Base-by-base conservation (phyloP, 64 coral and sea anemone species). In the Pachyseris speciosa region DNA sequence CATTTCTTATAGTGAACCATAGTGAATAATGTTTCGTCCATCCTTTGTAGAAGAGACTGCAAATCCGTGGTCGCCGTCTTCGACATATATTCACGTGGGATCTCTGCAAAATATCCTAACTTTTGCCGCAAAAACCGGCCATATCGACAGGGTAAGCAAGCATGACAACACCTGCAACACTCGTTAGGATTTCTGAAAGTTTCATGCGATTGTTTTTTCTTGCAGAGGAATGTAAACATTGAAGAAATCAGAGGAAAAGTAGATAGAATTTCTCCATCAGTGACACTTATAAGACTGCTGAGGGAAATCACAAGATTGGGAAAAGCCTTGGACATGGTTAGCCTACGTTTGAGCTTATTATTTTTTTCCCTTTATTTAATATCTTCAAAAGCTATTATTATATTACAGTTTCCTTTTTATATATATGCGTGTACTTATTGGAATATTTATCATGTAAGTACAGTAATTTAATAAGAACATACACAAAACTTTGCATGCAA, bases 1-100 rank as follows among this genome's bases (percentile, higher is more conserved):
- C 8, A 15, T 36, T 10, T 7, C 32, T 1, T 81, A n/a, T 9
- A 42, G 36, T 1, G 9, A 9, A 36, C 32, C 63, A n/a, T 9
- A 42, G 36, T 1, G 9, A 9, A 36, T 20, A 41, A 81, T 81
- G 77, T 61, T 63, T 39, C 77, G 53, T 39, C 15, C 77, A 36
- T 63, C 53, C 52, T 63, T 81, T 39, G 36, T 81, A 3, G 77
- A 41, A 3, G 77, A 81, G 9, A 38, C 72, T 36, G 25, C 67
- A 59, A 99, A 99, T 80, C 97, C 97, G 1, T 99, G 97, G 97
- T 93, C 97, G 51, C 83, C 90, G 12, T 90, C 96, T 7, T 95
- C 86, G 9, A 78, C 96, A 8, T 98, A 95, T 33, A 91, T 99
- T 32, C 64, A 99, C 32, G 44, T 99, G 16, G 94, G 97, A 37